Base-by-base conservation (phyloP, 1,140 invertebrate species). In the Temnothorax longispinosus region DNA sequence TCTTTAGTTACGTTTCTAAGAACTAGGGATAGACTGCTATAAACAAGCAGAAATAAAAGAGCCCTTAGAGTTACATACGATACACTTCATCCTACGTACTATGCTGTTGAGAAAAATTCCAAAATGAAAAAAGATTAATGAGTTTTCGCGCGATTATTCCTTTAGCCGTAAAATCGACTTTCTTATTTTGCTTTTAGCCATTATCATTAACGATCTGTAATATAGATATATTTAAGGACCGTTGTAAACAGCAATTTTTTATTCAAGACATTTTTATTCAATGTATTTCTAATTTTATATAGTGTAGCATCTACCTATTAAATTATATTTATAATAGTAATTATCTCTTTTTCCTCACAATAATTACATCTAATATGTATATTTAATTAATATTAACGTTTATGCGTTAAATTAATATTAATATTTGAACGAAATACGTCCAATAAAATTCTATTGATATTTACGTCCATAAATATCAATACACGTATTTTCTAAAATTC, bases 1-100 rank as follows among this genome's bases (percentile, higher is more conserved):
- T 60, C 76, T 92, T 77, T 76, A 72, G 58, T 90, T 87, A 88
- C 81, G 84, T 62, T 86, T 38, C 52, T 80, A 86, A 87, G 82
- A 54, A 64, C 75, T 62, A 87, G 52, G 87, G 65, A 74, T 77
- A 71, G 41, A 87, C 52, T 52, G 35, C 47, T 21, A 54, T 81
- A 81, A 86, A 69, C 76, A 80, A 74, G n/a, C 32, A 74, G 69
- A 75, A 74, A 82, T 50, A 54, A 82, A 75, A 60, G n/a, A 32
- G 4, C 52, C 3, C 18, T 72, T 58, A 15, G 3, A 74, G 18
- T 58, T 74, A 44, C 27, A 27, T 27, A 27, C 52, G 41, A 62
- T 32, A 60, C 44, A 38, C 18, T 44, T 82, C 8, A 54, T 74
- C 32, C n/a, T 62, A 44, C 50, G 27, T 50, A 74, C 21, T 35